Evolutionary conservation across 2,113 vertebrate species (phyloP).

Genomic region (Cepphus grylle): DNA sequence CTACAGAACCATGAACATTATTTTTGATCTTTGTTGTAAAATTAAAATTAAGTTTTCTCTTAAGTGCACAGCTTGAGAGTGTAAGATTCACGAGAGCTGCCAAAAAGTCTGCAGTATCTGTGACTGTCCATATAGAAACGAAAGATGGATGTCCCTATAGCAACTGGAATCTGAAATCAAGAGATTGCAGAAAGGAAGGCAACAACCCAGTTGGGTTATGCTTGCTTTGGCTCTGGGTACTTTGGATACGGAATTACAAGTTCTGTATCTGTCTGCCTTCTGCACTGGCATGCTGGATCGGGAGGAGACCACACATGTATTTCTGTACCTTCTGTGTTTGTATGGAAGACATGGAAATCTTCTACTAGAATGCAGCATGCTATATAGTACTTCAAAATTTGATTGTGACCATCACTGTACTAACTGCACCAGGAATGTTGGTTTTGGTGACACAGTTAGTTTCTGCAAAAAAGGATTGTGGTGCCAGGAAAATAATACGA

Average conservation of each 20-base stretch:
- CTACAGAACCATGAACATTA: not conserved
- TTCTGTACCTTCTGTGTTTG: not conserved
- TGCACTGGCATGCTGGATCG: not conserved
- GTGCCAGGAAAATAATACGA: not conserved
- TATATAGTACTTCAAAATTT: not conserved
- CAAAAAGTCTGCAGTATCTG: not conserved
- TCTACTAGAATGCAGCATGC: not conserved
- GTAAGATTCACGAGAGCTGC: not conserved
- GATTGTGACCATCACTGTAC: not conserved
- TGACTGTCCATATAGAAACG: not conserved
- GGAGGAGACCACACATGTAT: not conserved
- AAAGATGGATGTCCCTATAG: not conserved
- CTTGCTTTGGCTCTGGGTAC: not conserved
- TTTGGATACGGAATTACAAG: not conserved
- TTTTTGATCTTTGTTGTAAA: not conserved
- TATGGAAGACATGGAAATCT: not conserved
- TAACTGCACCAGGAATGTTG: not conserved
- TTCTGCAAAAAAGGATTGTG: not conserved
- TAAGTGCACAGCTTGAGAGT: not conserved
- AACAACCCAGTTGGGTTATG: not conserved
- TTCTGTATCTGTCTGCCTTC: not conserved
- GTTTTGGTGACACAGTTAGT: not conserved
- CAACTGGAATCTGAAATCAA: constrained; percentile 5
- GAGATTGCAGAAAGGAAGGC: not conserved
- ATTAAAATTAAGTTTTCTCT: not conserved